Percentiles rank a stretch among this genome's conserved stretches.
phyloP scores from a whole-genome alignment of 1,140 invertebrate genomes.

The Lepidurus couesii region DNA sequence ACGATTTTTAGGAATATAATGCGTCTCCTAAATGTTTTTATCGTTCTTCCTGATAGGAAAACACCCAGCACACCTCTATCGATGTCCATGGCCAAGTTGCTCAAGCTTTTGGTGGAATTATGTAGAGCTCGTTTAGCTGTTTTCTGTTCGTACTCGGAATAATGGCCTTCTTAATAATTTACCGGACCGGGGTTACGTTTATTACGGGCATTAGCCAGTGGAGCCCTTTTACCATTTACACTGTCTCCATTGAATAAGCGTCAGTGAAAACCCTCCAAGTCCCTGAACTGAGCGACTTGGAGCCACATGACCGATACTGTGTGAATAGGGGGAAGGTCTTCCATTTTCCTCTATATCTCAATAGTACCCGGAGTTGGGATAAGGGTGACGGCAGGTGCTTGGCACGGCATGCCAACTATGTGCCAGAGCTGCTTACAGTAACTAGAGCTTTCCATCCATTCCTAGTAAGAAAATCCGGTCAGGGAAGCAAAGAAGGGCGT shows the following conservation, averaged over 20 bases:
- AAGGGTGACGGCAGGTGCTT: constrained; percentile 16
- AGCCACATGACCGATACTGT: not conserved
- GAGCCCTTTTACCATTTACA: not conserved
- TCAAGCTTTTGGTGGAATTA: not conserved
- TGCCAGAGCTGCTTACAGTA: not conserved
- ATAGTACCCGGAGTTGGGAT: not conserved
- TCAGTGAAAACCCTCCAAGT: not conserved
- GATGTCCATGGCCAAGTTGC: not conserved
- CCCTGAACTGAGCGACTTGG: not conserved
- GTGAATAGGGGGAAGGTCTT: not conserved
- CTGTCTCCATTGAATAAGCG: not conserved
- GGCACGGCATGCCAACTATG: not conserved
- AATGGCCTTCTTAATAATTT: not conserved
- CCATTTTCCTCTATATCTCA: not conserved
- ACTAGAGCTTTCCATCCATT: not conserved
- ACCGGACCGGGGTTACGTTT: not conserved
- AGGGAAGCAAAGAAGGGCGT: not conserved
- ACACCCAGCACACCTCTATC: not conserved
- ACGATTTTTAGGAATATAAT: too few species aligned
- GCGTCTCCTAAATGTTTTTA: not conserved
- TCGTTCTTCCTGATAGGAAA: not conserved
- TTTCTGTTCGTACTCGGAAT: not conserved
- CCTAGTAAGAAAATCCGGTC: not conserved
- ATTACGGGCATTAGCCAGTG: not conserved
- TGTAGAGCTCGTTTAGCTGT: not conserved